Evolutionary conservation across 2,888 invertebrate genomes (phyloP), one percentile per base, ranked within the genome.

Genomic region (Liodrosophila aerea): DNA sequence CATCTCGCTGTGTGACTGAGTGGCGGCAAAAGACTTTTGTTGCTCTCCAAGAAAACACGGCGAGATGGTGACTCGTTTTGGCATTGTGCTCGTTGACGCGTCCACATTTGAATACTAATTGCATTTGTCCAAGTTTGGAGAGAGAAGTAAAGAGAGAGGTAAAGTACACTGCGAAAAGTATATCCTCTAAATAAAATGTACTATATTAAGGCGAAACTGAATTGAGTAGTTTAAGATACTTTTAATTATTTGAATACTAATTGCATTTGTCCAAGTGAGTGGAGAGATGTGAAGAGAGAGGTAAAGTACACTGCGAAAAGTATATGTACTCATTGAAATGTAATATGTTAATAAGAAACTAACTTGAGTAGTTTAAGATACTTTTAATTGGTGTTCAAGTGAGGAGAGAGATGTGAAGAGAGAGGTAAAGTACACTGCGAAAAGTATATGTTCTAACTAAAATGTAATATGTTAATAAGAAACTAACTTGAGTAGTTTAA

Each of bases 191-290:
- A n/a, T n/a, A n/a, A n/a, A n/a, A n/a, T n/a, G n/a, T n/a, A n/a
- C n/a, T n/a, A n/a, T n/a, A n/a, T n/a, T n/a, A n/a, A n/a, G n/a
- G n/a, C n/a, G n/a, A n/a, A n/a, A n/a, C n/a, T n/a, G n/a, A n/a
- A n/a, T n/a, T n/a, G n/a, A n/a, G n/a, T n/a, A n/a, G n/a, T n/a
- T n/a, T n/a, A n/a, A n/a, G n/a, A n/a, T n/a, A n/a, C n/a, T n/a
- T n/a, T n/a, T n/a, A n/a, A n/a, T n/a, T n/a, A 82, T 82, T 82
- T 82, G 82, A 86, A 82, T 82, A 86, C 82, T 82, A 82, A 82
- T 82, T 86, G 86, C 76, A 84, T 85, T 82, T 67, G 34, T 54
- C 51, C 73, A 65, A 49, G 52, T 53, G 57, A n/a, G n/a, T n/a
- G n/a, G n/a, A 39, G 7, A 7, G 56, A 5, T 1, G 29, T 7